Evolutionary conservation across 2,888 invertebrate species (phyloP), one percentile per base, ranked within the genome.

Genomic region (Zygothrica quintamaculata): DNA sequence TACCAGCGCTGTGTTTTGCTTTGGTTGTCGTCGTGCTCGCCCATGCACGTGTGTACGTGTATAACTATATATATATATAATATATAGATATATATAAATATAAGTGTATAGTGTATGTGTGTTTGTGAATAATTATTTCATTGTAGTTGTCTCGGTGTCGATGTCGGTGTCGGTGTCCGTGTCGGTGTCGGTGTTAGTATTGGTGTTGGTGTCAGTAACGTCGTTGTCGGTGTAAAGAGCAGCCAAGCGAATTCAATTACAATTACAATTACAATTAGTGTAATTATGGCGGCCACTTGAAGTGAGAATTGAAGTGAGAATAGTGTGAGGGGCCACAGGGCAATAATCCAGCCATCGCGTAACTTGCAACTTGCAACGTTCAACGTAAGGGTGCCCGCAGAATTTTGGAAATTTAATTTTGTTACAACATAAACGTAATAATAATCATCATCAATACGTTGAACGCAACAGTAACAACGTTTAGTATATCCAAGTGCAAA

Each of bases 231-330:
- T 51, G 60, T 56, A 55, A 79, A 72, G 51, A 56, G 82, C 67
- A 74, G 52, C 51, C 66, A 67, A 78, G 82, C 77, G 85, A 85
- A 76, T 79, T 85, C 60, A 82, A 82, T 85, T 85, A 81, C 84
- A 82, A 73, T 76, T 78, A 75, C 76, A 73, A 75, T 65, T 65
- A 61, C 81, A 77, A 77, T 77, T 75, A 76, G 67, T 74, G 80
- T 84, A 82, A 85, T 85, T 84, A 84, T 81, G 79, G 77, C 73
- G 73, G 59, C 73, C 67, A 75, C 84, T 77, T 84, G 71, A 77
- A 66, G 68, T 43, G 37, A 43, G 71, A 77, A 66, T 61, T 43
- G 37, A 43, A 22, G 18, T 22, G 18, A 37, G 47, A 13, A 40
- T 9, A 25, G 43, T 37, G 44, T 37, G 44, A 48, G 36, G 44